A percentile compares a stretch with the other conserved stretches of the same genome.
Evolutionary conservation across 1,140 invertebrate species (phyloP).

Genomic region (Zaprionus ghesquierei): DNA sequence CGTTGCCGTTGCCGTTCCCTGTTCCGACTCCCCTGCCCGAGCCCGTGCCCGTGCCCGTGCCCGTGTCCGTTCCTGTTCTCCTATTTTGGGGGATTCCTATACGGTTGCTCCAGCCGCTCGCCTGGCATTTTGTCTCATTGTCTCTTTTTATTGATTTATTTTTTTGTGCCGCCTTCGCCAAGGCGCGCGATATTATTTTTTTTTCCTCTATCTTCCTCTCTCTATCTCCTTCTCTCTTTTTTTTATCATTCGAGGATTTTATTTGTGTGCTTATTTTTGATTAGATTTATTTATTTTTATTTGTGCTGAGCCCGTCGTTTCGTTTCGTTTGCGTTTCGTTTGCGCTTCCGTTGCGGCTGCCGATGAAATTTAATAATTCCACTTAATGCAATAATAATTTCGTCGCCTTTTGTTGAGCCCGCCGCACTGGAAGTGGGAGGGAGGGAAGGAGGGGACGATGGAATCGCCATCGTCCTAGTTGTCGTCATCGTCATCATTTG

Average conservation of each 20-base stretch:
- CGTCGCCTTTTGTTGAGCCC: conserved; percentile 53
- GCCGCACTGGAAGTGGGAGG: not conserved
- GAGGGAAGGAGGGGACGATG: not conserved
- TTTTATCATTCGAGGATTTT: conserved; percentile 71
- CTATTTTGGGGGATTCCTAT: conserved; percentile 3
- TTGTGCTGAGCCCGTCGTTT: conserved; percentile 61
- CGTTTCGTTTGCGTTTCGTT: conserved; percentile 39
- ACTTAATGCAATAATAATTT: conserved; percentile 82
- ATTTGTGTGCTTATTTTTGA: conserved; percentile 81
- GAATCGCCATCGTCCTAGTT: conserved; percentile 11
- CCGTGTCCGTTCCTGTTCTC: too few species aligned
- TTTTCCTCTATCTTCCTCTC: conserved; percentile 14
- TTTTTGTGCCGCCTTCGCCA: conserved; percentile 5
- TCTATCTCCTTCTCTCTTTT: conserved; percentile 38
- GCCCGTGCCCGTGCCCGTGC: too few species aligned
- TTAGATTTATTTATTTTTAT: conserved; percentile 82
- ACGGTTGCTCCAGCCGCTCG: not conserved
- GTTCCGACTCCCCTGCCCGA: too few species aligned
- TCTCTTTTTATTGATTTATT: conserved; percentile 57
- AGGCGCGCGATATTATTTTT: not conserved
- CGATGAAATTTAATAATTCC: conserved; percentile 81
- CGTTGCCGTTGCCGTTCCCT: too few species aligned
- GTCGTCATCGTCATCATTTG: conserved; percentile 68
- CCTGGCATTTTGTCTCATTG: conserved; percentile 40
- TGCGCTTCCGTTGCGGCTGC: conserved; percentile 40